Conservation (phyloP, 92 coral and sea anemone species). For the Palythoa caribaeorum region DNA sequence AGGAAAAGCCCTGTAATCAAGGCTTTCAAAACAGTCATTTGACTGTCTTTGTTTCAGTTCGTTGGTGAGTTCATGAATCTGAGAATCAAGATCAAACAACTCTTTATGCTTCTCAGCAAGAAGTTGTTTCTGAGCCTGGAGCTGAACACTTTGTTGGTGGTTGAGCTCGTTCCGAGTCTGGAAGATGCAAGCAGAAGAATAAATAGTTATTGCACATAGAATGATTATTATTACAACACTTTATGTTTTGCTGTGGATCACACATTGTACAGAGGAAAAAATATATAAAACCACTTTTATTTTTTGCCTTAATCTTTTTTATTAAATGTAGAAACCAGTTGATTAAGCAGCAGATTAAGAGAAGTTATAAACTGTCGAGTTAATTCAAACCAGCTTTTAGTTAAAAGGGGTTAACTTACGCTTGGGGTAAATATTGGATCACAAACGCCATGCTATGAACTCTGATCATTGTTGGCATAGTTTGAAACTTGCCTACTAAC, state of each 20-base stretch:
- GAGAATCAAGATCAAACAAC: conserved; percentile 82
- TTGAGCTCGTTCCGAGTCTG: conserved; percentile 85
- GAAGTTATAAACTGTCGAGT: no score
- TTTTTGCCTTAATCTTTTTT: no score
- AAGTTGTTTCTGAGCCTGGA: conserved; percentile 87
- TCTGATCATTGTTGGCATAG: no score
- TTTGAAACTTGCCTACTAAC: no score
- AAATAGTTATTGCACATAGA: not conserved
- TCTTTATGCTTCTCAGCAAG: conserved; percentile 90
- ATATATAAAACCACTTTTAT: not conserved
- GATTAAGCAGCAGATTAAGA: no score
- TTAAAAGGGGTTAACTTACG: no score
- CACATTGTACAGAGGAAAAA: not conserved
- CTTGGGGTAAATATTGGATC: no score
- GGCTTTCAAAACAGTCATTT: not conserved
- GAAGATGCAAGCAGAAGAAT: not conserved
- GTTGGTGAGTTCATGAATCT: conserved; percentile 69
- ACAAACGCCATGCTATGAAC: no score
- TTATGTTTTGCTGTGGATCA: not conserved
- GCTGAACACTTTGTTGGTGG: conserved; percentile 89
- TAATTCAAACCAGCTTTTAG: no score
- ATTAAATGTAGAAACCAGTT: no score
- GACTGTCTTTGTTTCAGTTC: conserved; percentile 63
- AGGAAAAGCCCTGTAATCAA: not conserved
- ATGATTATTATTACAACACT: not conserved